These are phyloP conservation scores for Ceryle rudis DNA, from an alignment of 2,797 vertebrate species.

Conservation along the genomic window DNA sequence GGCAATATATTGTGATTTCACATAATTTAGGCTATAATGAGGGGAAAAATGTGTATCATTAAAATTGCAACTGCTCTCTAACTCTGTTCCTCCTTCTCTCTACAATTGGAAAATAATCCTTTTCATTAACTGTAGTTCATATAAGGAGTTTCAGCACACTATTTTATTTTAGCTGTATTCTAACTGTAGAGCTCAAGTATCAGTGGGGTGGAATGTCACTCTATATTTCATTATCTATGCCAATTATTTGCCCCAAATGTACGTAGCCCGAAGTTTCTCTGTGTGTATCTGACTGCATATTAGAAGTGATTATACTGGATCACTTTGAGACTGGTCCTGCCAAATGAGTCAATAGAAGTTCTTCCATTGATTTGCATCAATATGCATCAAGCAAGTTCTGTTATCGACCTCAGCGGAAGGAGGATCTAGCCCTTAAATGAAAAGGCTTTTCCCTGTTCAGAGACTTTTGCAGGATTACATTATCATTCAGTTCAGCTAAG, in stretches of 20 bases:
- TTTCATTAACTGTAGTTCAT: neutral
- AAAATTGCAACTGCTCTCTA: neutral
- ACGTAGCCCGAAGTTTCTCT: neutral
- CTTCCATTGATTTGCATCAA: too few relatives aligned
- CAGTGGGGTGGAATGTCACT: neutral
- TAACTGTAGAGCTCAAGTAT: neutral
- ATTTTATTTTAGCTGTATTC: neutral
- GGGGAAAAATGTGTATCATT: neutral
- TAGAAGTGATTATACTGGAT: neutral
- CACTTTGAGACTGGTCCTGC: neutral
- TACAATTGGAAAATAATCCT: neutral
- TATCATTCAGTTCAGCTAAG: constrained; percentile 35
- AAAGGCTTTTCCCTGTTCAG: neutral
- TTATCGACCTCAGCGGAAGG: neutral
- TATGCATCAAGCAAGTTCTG: neutral
- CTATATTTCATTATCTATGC: neutral
- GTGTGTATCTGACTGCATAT: neutral
- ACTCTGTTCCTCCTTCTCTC: neutral
- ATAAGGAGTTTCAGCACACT: neutral
- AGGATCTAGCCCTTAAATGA: neutral
- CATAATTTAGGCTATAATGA: neutral
- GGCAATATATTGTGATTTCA: neutral
- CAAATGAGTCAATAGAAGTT: neutral
- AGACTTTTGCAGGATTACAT: neutral
- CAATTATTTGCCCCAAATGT: neutral